Conservation (phyloP, 2,888 invertebrate genomes). For the Troides oblongomaculatus region DNA sequence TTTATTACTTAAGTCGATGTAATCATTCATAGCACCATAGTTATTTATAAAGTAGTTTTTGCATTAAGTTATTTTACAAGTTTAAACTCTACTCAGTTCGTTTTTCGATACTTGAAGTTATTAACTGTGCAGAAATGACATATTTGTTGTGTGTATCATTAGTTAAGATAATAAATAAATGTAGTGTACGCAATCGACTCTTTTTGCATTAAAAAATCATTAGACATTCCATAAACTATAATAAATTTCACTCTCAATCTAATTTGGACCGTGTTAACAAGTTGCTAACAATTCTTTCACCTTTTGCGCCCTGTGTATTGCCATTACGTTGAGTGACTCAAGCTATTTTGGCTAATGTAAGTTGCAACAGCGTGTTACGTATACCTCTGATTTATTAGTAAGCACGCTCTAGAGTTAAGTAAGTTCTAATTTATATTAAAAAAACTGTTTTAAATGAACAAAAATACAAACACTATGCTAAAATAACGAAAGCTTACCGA, state of each 20-base stretch:
- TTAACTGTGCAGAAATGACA: not conserved
- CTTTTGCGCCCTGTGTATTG: conserved; percentile 5
- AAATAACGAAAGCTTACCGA: not conserved
- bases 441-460: not conserved
- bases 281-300: conserved; percentile 18
- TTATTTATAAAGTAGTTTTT: no score
- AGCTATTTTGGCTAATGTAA: conserved; percentile 21
- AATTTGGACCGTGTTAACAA: conserved; percentile 16
- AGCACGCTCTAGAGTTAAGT: not conserved
- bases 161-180: not conserved
- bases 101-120: not conserved
- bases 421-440: not conserved
- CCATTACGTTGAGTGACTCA: conserved; percentile 13
- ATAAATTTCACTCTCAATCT: conserved; percentile 6
- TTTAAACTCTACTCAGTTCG: no score
- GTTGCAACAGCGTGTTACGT: conserved; percentile 26
- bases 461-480: not conserved
- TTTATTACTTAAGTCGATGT: no score
- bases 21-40: no score
- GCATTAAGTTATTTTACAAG: no score
- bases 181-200: conserved; percentile 2
- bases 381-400: conserved; percentile 1
- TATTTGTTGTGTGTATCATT: not conserved
- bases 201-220: conserved; percentile 11
- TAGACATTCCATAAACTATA: conserved; percentile 9